phyloP scores from a whole-genome alignment of 1,140 invertebrate genomes.

The Brevipalpus yothersi region DNA sequence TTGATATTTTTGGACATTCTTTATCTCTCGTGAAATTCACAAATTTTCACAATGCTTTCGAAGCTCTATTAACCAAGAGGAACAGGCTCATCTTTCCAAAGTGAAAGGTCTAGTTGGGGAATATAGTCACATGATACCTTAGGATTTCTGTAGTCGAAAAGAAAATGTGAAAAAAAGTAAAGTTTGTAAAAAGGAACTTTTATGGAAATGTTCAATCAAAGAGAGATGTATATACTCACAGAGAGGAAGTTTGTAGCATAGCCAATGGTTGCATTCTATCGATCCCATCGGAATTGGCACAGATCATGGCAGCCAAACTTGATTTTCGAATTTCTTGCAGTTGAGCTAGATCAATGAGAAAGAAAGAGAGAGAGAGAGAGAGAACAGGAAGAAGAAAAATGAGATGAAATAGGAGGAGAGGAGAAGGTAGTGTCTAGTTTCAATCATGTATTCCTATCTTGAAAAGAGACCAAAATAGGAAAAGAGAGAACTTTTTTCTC shows the following conservation, averaged over 20 bases:
- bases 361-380: not conserved
- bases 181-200: not conserved
- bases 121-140: constrained; percentile 4
- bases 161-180: not conserved
- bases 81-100: constrained; percentile 5
- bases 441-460: not conserved
- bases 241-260: not conserved
- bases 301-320: constrained; percentile 65
- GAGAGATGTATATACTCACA: not conserved
- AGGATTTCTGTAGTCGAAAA: not conserved
- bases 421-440: not conserved
- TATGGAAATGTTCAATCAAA: not conserved
- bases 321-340: constrained; percentile 67
- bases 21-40: not conserved
- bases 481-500: too few relatives aligned
- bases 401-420: not conserved
- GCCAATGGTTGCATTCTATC: constrained; percentile 6
- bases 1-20: too few relatives aligned
- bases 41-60: too few relatives aligned
- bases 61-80: not conserved
- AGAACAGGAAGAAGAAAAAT: not conserved
- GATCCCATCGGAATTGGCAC: constrained; percentile 59
- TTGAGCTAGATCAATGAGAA: constrained; percentile 26
- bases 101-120: not conserved
- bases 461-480: not conserved